Evolutionary conservation across 2,888 invertebrate genomes (phyloP).

Genomic region (Coenonympha glycerion): DNA sequence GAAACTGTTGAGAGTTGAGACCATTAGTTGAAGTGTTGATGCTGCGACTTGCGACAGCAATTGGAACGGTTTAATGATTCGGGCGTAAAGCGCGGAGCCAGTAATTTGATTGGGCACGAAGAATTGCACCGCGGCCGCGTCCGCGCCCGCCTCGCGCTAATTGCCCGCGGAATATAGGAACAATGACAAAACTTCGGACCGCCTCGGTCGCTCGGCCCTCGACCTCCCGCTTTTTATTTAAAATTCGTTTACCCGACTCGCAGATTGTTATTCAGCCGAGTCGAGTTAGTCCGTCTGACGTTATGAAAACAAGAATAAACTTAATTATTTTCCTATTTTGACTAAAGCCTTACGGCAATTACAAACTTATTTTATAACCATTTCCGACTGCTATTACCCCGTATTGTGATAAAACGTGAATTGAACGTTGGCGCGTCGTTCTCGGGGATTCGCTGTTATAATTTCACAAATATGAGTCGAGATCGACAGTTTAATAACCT

Average conservation of each 20-base stretch:
- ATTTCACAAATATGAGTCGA: constrained; percentile 30
- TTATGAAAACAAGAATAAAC: constrained; percentile 60
- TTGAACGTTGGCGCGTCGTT: constrained; percentile 14
- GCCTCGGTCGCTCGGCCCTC: constrained; percentile 53
- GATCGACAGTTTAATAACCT: constrained; percentile 53
- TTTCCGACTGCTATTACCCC: constrained; percentile 15
- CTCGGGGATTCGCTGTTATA: constrained; percentile 12
- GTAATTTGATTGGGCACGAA: constrained; percentile 66
- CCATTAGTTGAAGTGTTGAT: constrained; percentile 55
- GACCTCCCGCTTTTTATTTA: constrained; percentile 68
- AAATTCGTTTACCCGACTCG: constrained; percentile 69
- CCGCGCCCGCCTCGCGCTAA: constrained; percentile 63
- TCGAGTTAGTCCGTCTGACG: constrained; percentile 46
- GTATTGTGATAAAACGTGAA: constrained; percentile 12
- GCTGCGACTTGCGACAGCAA: constrained; percentile 49
- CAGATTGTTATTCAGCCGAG: constrained; percentile 65
- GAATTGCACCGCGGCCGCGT: constrained; percentile 49
- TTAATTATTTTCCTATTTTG: constrained; percentile 55
- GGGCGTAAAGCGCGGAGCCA: constrained; percentile 40
- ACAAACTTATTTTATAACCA: constrained; percentile 26
- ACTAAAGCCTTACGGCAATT: constrained; percentile 37
- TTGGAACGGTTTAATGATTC: constrained; percentile 52
- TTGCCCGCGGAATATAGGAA: constrained; percentile 73
- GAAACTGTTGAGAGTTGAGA: constrained; percentile 1
- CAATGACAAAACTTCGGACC: constrained; percentile 70